phyloP scores from a whole-genome alignment of 1,140 invertebrate genomes.

The Acromyrmex charruanus region DNA sequence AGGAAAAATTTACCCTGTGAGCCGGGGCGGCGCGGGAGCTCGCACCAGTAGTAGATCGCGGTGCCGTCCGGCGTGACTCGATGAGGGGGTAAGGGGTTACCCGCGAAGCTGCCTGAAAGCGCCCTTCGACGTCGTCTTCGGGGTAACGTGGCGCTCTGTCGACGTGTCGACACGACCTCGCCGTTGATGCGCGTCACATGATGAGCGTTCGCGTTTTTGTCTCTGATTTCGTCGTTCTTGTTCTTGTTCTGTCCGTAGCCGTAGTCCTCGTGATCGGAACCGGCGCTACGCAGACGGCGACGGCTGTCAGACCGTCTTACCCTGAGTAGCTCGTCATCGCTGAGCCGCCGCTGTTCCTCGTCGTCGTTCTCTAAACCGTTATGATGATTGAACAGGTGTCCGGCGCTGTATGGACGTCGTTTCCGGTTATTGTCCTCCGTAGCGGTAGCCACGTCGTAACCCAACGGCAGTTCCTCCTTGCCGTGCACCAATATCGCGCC shows the following conservation, averaged over 20 bases:
- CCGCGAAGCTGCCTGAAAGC: conserved; percentile 80
- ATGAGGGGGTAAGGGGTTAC: conserved; percentile 89
- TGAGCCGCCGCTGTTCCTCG: conserved; percentile 65
- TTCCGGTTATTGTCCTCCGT: conserved; percentile 68
- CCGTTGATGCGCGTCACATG: conserved; percentile 69
- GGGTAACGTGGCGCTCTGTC: conserved; percentile 84
- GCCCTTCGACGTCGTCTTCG: conserved; percentile 82
- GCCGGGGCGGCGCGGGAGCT: conserved; percentile 87
- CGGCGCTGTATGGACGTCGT: conserved; percentile 72
- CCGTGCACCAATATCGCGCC: conserved; percentile 88
- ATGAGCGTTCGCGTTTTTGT: conserved; percentile 82
- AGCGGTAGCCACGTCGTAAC: conserved; percentile 63
- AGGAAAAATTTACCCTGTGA: conserved; percentile 85
- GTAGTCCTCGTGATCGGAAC: conserved; percentile 72
- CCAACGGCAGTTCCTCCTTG: conserved; percentile 89
- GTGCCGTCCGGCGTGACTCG: conserved; percentile 93
- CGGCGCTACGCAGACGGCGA: conserved; percentile 58
- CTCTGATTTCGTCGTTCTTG: conserved; percentile 73
- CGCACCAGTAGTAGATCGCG: conserved; percentile 94
- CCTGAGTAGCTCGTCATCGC: conserved; percentile 70
- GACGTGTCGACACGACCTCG: conserved; percentile 65
- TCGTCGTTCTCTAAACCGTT: conserved; percentile 68
- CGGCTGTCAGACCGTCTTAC: conserved; percentile 56
- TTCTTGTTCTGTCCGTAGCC: conserved; percentile 63
- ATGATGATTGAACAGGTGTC: conserved; percentile 65